These are phyloP conservation scores for Dynastes grantii DNA, from an alignment of 2,888 invertebrate genomes.

Conservation along the genomic window DNA sequence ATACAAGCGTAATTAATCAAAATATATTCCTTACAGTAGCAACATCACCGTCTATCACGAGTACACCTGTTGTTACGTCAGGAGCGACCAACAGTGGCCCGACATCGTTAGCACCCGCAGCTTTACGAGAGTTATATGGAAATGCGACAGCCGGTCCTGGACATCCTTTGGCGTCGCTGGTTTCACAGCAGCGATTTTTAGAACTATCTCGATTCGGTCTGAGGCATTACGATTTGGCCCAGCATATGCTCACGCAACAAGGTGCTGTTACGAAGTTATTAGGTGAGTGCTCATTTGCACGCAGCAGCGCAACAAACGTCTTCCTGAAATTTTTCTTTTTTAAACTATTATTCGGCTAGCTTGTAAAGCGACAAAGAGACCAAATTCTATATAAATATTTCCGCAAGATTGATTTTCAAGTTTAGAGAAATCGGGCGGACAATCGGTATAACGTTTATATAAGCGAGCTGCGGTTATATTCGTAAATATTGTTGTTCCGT, in stretches of 20 bases:
- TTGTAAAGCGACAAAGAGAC: slow-evolving; percentile 33
- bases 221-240: slow-evolving; percentile 91
- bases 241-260: slow-evolving; percentile 92
- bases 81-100: slow-evolving; percentile 62
- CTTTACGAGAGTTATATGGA: slow-evolving; percentile 69
- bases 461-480: slow-evolving; percentile 25
- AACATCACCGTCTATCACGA: slow-evolving; percentile 74
- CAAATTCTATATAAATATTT: slow-evolving; percentile 36
- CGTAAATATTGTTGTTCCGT: slow-evolving; percentile 28
- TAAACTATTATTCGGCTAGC: slow-evolving; percentile 20
- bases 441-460: slow-evolving; percentile 18
- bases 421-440: slow-evolving; percentile 33
- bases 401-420: slow-evolving; percentile 49
- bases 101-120: slow-evolving; percentile 66
- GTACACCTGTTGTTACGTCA: slow-evolving; percentile 69
- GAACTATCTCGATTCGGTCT: slow-evolving; percentile 87
- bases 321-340: slow-evolving; percentile 31
- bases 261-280: slow-evolving; percentile 92
- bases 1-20: slow-evolving; percentile 30
- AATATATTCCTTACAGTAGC: slow-evolving; percentile 69
- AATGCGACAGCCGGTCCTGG: slow-evolving; percentile 69
- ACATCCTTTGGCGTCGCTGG: slow-evolving; percentile 81
- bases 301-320: slow-evolving; percentile 17
- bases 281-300: slow-evolving; percentile 76
- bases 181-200: slow-evolving; percentile 84